Percentiles rank a stretch among this genome's conserved stretches.
Evolutionary conservation across 2,888 invertebrate species (phyloP).

Genomic region (Pollenia amentaria): DNA sequence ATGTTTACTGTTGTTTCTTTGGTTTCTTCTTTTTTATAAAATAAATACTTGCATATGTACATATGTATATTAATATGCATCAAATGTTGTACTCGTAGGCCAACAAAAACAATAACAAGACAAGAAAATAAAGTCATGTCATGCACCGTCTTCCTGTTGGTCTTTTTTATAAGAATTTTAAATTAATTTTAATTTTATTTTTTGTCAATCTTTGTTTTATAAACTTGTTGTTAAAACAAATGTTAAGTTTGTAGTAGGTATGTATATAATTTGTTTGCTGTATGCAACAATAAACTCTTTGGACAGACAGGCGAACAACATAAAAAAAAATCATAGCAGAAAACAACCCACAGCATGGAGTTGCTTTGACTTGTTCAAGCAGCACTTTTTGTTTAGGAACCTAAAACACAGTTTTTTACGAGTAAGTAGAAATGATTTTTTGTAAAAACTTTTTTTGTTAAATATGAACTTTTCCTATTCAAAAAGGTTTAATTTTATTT

Average conservation of each 20-base stretch:
- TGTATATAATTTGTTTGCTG: not conserved
- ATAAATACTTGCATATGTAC: not conserved
- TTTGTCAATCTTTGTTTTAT: slow-evolving; percentile 34
- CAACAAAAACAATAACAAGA: slow-evolving; percentile 7
- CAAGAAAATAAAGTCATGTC: slow-evolving; percentile 8
- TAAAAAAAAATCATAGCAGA: slow-evolving; percentile 4
- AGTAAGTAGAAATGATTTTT: slow-evolving; percentile 11
- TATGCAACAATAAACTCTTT: slow-evolving; percentile 28
- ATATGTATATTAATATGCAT: slow-evolving; percentile 23
- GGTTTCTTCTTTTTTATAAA: too few species aligned
- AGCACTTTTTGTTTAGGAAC: not conserved
- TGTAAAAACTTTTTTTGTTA: too few species aligned
- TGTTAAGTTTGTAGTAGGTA: not conserved
- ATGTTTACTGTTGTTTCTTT: too few species aligned
- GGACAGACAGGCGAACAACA: not conserved
- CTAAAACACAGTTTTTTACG: not conserved
- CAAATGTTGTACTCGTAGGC: slow-evolving; percentile 20
- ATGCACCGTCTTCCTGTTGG: slow-evolving; percentile 57
- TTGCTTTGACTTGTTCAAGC: not conserved
- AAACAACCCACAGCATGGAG: not conserved
- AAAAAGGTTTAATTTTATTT: too few species aligned
- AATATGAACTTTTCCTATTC: too few species aligned
- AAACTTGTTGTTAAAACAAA: not conserved
- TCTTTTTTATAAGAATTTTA: slow-evolving; percentile 48
- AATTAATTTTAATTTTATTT: not conserved